Evolutionary conservation across 1,140 invertebrate genomes (phyloP).

Genomic region (Drosophila orena): DNA sequence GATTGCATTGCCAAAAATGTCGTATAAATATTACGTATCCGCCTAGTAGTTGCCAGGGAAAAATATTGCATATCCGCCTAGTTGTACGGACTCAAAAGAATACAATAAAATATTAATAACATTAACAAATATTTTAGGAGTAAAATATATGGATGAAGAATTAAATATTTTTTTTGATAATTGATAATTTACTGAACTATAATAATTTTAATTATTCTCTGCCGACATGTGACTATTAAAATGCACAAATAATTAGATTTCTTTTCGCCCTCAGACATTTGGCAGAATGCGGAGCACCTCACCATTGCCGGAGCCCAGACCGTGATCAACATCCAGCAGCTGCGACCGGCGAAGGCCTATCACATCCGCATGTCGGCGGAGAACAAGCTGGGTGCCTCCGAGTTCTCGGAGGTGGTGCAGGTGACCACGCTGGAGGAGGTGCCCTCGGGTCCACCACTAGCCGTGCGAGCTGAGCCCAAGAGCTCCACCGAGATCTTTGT

Average conservation of each 20-base stretch:
- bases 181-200: neutral
- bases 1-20: neutral
- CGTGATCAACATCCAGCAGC: slow-evolving; percentile 90
- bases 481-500: slow-evolving; percentile 95
- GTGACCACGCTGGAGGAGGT: slow-evolving; percentile 94
- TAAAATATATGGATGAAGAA: neutral
- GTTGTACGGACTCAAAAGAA: neutral
- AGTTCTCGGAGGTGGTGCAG: slow-evolving; percentile 93
- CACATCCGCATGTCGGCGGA: slow-evolving; percentile 95
- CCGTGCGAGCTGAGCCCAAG: slow-evolving; percentile 93
- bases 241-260: neutral
- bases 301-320: slow-evolving; percentile 92
- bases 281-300: slow-evolving; percentile 89
- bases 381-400: slow-evolving; percentile 94
- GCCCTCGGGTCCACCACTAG: slow-evolving; percentile 93
- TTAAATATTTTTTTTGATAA: neutral
- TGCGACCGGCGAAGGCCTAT: slow-evolving; percentile 95
- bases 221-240: neutral
- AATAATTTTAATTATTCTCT: no score
- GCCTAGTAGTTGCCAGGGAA: neutral
- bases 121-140: neutral
- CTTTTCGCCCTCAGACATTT: slow-evolving; percentile 58
- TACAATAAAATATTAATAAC: no score
- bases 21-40: neutral
- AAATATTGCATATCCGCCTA: neutral